Base-by-base conservation (phyloP, 2,113 vertebrate species). In the Amblyornis subalaris region DNA sequence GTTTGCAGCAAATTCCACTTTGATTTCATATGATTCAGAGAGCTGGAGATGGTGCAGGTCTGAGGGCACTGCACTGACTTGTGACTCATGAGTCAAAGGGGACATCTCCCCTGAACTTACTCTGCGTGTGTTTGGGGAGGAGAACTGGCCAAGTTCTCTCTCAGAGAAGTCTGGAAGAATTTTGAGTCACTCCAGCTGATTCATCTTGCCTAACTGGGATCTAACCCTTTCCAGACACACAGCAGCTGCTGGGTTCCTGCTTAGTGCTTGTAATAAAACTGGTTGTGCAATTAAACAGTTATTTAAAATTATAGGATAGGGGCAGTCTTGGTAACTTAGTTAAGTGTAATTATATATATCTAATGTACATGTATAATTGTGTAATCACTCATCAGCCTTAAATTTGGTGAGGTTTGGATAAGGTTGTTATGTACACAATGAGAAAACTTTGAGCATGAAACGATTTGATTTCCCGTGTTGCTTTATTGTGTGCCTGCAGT, bases 161-260 rank as follows among this genome's bases (percentile, higher is more conserved):
- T 42, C 55, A 2, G 15, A 76, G 64, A 29, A 71, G 80, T 15
- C 85, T 90, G 79, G 82, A 77, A 38, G 0, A 14, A 4, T 33
- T 67, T 66, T 88, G 91, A 95, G 69, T 93, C 94, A 93, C 61
- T 81, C 40, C 85, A 92, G 89, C 94, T 89, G 91, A 95, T 83
- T 94, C 92, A 89, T 79, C 31, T 4, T 50, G 72, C 80, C 73
- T 90, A 22, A 33, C 33, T 78, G 42, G 79, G 50, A 20, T 55
- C 11, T 11, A 33, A 26, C 60, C 16, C 22, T 58, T 58, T 47
- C 76, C 4, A 3, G 60, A 12, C 64, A 60, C 33, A 58, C 86
- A 88, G 0, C 88, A 94, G 88, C 66, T 94, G 93, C 64, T 78
- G 89, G 51, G 57, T 38, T 90, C 85, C 86, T 67, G 15, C 17